Evolutionary conservation across 2,113 vertebrate species (phyloP).

Genomic region (Chloroceryle aenea): DNA sequence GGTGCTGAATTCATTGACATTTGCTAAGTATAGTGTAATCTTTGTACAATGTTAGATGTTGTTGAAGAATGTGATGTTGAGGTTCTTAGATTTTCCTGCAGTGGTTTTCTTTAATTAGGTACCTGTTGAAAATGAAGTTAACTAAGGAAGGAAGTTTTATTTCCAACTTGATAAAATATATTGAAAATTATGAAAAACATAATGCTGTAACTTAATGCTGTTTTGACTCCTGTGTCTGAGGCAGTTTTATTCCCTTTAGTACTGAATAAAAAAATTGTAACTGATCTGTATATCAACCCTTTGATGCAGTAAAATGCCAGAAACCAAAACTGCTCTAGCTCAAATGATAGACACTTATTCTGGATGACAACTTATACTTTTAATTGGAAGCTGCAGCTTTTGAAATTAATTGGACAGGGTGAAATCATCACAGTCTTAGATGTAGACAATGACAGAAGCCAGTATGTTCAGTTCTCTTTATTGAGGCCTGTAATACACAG

Average conservation of each 20-base stretch:
- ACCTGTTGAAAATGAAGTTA: not conserved
- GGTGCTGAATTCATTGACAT: not conserved
- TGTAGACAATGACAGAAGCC: constrained; percentile 75
- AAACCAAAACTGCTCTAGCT: constrained; percentile 66
- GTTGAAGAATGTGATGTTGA: not conserved
- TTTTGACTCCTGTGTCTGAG: not conserved
- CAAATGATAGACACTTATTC: constrained; percentile 74
- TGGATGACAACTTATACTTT: constrained; percentile 75
- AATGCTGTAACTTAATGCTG: not conserved
- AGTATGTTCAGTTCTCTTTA: constrained; percentile 69
- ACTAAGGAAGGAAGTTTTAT: not conserved
- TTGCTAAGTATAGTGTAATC: not conserved
- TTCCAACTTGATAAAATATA: not conserved
- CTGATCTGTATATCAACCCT: constrained; percentile 45
- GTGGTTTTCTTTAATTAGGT: not conserved
- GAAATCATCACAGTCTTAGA: constrained; percentile 74
- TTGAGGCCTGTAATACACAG: constrained; percentile 53
- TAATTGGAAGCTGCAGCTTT: constrained; percentile 75
- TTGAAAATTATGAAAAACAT: not conserved
- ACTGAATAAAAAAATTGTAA: not conserved
- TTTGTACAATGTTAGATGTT: not conserved
- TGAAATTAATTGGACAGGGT: constrained; percentile 74
- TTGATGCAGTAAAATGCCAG: constrained; percentile 57
- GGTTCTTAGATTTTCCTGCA: not conserved
- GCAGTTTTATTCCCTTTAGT: constrained; percentile 12